Conservation (phyloP, 2,797 vertebrate genomes). For the Salarias fasciatus region DNA sequence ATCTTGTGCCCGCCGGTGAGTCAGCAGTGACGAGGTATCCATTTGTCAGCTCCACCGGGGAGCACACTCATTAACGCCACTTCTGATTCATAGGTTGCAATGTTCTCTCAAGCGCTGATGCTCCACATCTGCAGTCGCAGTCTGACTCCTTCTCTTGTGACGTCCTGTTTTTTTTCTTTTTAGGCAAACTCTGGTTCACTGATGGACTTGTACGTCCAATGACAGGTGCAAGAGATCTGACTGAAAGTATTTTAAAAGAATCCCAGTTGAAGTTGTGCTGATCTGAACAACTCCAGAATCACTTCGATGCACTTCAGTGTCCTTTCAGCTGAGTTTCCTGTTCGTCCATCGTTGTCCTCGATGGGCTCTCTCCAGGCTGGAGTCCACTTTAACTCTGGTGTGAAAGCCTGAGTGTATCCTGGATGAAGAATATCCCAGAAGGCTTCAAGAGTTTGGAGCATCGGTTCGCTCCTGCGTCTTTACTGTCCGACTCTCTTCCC, state of each 20-base stretch:
- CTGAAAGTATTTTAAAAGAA: constrained; percentile 1
- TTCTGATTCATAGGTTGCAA: constrained; percentile 49
- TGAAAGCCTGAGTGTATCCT: constrained; percentile 29
- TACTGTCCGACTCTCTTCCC: constrained; percentile 8
- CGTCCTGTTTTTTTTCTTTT: no score
- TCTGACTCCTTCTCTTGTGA: no score
- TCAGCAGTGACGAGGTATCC: constrained; percentile 69
- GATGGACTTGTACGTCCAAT: constrained; percentile 1
- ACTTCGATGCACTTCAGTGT: constrained; percentile 10
- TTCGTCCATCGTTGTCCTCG: constrained; percentile 20
- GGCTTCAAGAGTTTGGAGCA: constrained; percentile 36
- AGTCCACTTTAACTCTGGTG: constrained; percentile 26
- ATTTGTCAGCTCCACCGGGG: constrained; percentile 42
- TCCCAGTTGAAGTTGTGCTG: constrained; percentile 9
- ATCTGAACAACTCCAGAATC: constrained; percentile 13
- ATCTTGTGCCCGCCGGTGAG: constrained; percentile 56
- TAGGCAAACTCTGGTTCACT: background rate
- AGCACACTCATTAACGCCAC: constrained; percentile 48
- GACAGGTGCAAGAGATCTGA: constrained; percentile 3
- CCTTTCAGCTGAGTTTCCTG: constrained; percentile 13
- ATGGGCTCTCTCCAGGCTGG: constrained; percentile 26
- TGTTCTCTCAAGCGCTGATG: constrained; percentile 5
- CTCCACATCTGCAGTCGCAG: no score
- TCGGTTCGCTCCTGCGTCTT: constrained; percentile 11
- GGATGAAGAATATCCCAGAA: constrained; percentile 41